Evolutionary conservation across 2,797 vertebrate species (phyloP).

Genomic region (Scolopax rusticola): DNA sequence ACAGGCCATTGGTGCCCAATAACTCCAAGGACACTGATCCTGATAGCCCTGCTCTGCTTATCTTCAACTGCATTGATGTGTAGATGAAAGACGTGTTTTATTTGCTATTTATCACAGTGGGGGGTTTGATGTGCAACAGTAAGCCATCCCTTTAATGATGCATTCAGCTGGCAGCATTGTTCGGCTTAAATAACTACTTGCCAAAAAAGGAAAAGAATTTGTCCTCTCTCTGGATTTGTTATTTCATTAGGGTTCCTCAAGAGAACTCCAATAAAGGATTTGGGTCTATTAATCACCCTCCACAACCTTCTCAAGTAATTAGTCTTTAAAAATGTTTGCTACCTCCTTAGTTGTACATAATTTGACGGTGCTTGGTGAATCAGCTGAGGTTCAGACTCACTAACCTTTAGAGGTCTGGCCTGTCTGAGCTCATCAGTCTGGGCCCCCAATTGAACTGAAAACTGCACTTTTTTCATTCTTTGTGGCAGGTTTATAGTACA

Average conservation of each 20-base stretch:
- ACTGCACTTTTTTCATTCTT: slow-evolving; percentile 25
- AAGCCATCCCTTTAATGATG: slow-evolving; percentile 42
- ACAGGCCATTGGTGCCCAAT: slow-evolving; percentile 69
- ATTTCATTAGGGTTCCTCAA: slow-evolving; percentile 62
- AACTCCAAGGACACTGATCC: background rate
- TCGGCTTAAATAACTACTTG: slow-evolving; percentile 49
- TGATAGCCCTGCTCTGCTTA: background rate
- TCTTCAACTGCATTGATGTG: slow-evolving; percentile 30
- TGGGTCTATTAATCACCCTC: slow-evolving; percentile 62
- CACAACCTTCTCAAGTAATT: slow-evolving; percentile 55
- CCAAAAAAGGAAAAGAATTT: slow-evolving; percentile 73
- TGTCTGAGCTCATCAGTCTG: slow-evolving; percentile 51
- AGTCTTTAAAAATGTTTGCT: slow-evolving; percentile 56
- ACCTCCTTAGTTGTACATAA: slow-evolving; percentile 37
- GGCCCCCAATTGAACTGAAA: slow-evolving; percentile 30
- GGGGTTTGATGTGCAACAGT: slow-evolving; percentile 28
- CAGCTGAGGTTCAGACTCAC: slow-evolving; percentile 17
- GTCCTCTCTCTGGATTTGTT: slow-evolving; percentile 60
- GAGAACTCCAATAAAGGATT: slow-evolving; percentile 69
- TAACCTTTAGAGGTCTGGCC: slow-evolving; percentile 31
- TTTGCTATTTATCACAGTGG: slow-evolving; percentile 63
- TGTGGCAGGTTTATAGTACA: slow-evolving; percentile 53
- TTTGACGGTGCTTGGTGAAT: background rate
- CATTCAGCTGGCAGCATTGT: slow-evolving; percentile 57
- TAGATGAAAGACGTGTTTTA: slow-evolving; percentile 50